phyloP scores from a whole-genome alignment of 2,888 invertebrate genomes.

The Opisthograptis luteolata region DNA sequence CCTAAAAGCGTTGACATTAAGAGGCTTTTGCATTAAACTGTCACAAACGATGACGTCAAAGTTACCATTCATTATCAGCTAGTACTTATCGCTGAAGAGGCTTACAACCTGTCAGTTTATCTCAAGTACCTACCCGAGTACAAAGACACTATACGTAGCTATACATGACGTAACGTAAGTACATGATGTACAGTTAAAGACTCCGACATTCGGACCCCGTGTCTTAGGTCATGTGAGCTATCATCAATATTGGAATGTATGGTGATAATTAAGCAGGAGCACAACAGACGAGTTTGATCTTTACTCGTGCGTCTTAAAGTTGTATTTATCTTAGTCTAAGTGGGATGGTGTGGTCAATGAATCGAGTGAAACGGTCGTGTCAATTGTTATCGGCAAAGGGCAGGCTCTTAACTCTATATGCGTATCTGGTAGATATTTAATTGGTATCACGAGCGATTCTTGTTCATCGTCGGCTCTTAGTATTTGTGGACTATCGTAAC shows the following conservation, averaged over 20 bases:
- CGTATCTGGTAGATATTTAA: conserved; percentile 14
- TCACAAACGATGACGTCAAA: conserved; percentile 13
- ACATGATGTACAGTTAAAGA: conserved; percentile 3
- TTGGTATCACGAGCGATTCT: conserved; percentile 2
- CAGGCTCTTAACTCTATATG: conserved; percentile 5
- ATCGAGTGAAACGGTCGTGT: conserved; percentile 19
- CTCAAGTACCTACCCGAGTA: background rate
- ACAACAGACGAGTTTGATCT: conserved; percentile 5
- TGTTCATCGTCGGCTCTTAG: background rate
- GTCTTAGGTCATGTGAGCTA: conserved; percentile 28
- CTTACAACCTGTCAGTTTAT: background rate
- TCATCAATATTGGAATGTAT: conserved; percentile 17
- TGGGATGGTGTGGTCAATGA: conserved; percentile 26
- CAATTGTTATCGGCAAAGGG: conserved; percentile 21
- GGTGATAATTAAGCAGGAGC: conserved; percentile 6
- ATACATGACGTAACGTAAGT: background rate
- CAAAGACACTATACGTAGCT: background rate
- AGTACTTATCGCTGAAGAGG: conserved; percentile 8
- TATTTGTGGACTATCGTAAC: background rate
- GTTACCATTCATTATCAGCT: conserved; percentile 5
- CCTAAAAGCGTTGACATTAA: background rate
- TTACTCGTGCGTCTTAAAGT: conserved; percentile 4
- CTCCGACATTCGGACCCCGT: conserved; percentile 18
- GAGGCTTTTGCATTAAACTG: background rate
- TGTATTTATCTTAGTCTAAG: background rate